Base-by-base conservation (phyloP, 2,797 vertebrate genomes). In the Cygnus olor region DNA sequence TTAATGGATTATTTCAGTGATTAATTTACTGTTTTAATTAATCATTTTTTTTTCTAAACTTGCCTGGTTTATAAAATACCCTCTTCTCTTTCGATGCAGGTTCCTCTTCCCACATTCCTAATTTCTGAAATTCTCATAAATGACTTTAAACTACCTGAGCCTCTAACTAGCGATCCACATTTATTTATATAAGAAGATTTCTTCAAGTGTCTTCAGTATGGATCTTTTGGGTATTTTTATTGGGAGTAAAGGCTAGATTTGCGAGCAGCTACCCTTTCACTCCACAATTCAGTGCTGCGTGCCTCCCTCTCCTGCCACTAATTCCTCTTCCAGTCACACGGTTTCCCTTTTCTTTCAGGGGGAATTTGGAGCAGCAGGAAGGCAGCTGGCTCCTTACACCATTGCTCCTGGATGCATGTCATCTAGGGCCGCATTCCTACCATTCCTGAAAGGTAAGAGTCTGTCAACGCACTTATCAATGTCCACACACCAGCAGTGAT, bases 21-120 rank as follows among this genome's bases (percentile, higher is more conserved):
- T 88, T 91, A 61, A 47, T 74, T 83, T 83, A 86, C 28, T 65
- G 4, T 16, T 93, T 73, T 58, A 73, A 88, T 58, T 11, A 36
- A 54, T 38, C 1, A 5, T 0, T 11, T 61, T 91, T 16, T 77
- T 79, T 65, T 25, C 18, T 51, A 54, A 38, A 53, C 19, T 77
- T 78, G 15, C 13, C 17, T 87, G 49, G 12, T 65, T 22, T 21
- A 60, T 8, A 3, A 60, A 80, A 56, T 9, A 42, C 17, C 63
- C 14, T 30, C 60, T 74, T 8, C 34, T 73, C 63, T 77, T 77
- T 11, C 80, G 13, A 71, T 30, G 12, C 2, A 34, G 15, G 70
- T 68, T 80, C 38, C 12, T 64, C 42, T 54, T 42, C 15, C 40
- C 36, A 91, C 27, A 42, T 63, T 72, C 19, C 63, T 7, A 11